Percentiles rank a stretch among this genome's conserved stretches.
Evolutionary conservation across 2,113 vertebrate genomes (phyloP).

Genomic region (Pterocles orientalis): DNA sequence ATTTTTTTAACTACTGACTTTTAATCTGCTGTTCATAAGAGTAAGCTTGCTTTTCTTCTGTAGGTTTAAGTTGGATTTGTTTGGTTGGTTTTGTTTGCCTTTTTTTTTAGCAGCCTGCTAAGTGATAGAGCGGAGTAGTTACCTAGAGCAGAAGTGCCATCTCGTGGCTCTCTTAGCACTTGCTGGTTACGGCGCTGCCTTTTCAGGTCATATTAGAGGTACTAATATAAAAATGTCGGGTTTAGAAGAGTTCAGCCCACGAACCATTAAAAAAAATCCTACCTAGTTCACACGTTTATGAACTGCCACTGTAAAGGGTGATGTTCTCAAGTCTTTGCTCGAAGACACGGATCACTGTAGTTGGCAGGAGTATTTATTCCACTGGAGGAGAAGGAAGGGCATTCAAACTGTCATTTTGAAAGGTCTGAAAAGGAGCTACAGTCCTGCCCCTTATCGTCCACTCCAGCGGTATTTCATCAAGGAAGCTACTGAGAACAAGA

Average conservation of each 20-base stretch:
- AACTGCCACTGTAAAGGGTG: not conserved
- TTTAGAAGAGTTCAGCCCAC: not conserved
- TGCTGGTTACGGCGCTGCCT: not conserved
- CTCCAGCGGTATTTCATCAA: not conserved
- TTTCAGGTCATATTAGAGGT: not conserved
- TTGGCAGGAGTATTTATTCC: not conserved
- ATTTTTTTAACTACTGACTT: not conserved
- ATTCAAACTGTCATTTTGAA: not conserved
- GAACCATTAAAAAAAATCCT: not conserved
- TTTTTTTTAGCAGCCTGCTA: constrained; percentile 72
- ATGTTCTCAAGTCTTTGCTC: not conserved
- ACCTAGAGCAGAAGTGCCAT: constrained; percentile 63
- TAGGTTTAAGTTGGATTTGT: not conserved
- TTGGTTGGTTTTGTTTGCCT: not conserved
- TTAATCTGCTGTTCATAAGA: not conserved
- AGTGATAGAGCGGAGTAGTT: constrained; percentile 15
- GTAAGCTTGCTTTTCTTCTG: not conserved
- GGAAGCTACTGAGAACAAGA: not conserved
- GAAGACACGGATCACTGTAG: not conserved
- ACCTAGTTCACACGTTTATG: not conserved
- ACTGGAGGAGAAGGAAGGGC: not conserved
- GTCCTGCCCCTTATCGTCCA: not conserved
- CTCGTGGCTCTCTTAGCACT: constrained; percentile 37
- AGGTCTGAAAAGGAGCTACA: not conserved
- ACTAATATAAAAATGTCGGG: not conserved